Evolutionary conservation across 2,797 vertebrate genomes (phyloP).

Genomic region (Amazonetta brasiliensis): DNA sequence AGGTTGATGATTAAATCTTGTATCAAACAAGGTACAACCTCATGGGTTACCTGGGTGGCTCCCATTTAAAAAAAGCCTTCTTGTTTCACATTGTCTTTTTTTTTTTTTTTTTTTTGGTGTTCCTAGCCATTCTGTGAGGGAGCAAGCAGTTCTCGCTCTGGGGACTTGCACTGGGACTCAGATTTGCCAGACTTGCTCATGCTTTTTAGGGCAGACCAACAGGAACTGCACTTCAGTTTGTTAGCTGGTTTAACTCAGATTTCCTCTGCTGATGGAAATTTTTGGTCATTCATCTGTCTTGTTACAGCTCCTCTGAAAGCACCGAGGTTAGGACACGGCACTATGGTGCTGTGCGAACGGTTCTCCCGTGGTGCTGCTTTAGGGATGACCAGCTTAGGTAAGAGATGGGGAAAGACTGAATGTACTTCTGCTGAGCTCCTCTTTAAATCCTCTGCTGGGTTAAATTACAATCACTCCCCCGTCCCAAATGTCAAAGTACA

Average conservation of each 20-base stretch:
- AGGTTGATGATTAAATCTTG: neutral
- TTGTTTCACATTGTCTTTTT: neutral
- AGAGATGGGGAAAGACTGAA: neutral
- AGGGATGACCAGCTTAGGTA: neutral
- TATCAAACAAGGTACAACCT: neutral
- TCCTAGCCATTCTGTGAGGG: neutral
- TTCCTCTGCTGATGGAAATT: neutral
- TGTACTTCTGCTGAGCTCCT: neutral
- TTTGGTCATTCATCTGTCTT: neutral
- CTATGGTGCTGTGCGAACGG: neutral
- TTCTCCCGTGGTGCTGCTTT: neutral
- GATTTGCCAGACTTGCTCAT: neutral
- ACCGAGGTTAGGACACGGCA: fast-evolving
- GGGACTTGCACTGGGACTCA: neutral
- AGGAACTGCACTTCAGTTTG: neutral
- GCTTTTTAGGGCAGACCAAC: neutral
- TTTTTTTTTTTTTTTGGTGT: neutral
- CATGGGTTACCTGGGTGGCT: neutral
- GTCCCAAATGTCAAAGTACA: fast-evolving
- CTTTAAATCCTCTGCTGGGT: neutral
- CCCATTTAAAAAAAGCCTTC: neutral
- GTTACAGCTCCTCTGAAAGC: neutral
- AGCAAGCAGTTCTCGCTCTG: neutral
- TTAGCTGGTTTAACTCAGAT: neutral
- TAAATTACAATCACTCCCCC: neutral